Conservation (phyloP, 2,888 invertebrate species). For the Papilio protenor region DNA sequence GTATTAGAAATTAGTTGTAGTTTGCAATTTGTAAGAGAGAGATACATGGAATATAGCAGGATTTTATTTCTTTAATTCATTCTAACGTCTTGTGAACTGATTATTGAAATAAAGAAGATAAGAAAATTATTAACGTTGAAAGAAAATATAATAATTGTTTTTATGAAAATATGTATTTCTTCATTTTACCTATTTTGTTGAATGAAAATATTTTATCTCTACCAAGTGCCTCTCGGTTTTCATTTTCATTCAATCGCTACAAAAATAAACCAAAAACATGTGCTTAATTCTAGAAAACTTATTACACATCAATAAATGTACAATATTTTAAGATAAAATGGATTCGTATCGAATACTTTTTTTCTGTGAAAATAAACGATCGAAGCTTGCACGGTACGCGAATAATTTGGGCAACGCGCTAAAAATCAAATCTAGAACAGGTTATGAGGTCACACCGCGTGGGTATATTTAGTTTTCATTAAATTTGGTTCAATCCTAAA, state of each 20-base stretch:
- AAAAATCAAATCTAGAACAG: constrained; percentile 9
- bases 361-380: constrained; percentile 12
- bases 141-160: neutral
- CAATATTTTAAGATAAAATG: constrained; percentile 14
- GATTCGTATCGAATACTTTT: constrained; percentile 11
- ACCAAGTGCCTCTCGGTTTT: neutral
- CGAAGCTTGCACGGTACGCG: neutral
- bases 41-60: neutral
- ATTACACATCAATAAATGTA: constrained; percentile 7
- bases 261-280: neutral
- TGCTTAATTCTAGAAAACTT: neutral
- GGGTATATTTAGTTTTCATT: neutral
- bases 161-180: too few species aligned
- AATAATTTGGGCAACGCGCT: constrained; percentile 5
- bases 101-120: neutral
- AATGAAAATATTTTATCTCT: too few species aligned
- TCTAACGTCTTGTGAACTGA: neutral
- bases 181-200: too few species aligned
- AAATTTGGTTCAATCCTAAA: constrained; percentile 2
- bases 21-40: too few species aligned
- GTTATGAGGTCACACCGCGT: constrained; percentile 4
- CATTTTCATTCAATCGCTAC: neutral
- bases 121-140: neutral
- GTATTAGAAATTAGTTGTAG: too few species aligned
- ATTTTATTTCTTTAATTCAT: neutral